Evolutionary conservation across 2,113 vertebrate genomes (phyloP), one percentile per base, ranked within the genome.

Genomic region (Xerus inauris): DNA sequence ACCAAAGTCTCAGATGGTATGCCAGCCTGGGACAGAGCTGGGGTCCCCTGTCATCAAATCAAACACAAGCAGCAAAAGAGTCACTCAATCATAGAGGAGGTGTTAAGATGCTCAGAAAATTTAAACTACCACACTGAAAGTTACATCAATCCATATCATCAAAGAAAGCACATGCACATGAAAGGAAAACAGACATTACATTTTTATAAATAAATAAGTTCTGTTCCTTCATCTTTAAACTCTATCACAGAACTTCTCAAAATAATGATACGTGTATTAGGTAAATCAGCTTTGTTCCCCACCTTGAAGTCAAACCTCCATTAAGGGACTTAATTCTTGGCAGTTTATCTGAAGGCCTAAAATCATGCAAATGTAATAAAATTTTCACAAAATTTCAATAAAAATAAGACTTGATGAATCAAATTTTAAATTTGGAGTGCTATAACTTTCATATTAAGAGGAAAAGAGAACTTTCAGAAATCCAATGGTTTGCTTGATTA

Each of bases 1-100:
- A 99, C 95, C 64, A 99, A 97, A 0, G 99, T 95, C 1, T 99
- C 99, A 14, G 99, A 98, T 5, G 99, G 99, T 73, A 99, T 99
- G 96, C 98, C 99, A 51, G 99, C 88, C 98, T 99, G 99, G 42
- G 99, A 96, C 95, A 99, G 97, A 85, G 99, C 99, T 1, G 99
- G 99, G 5, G 99, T 99, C 93, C 99, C 99, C 99, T 99, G 97
- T 35, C 97, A 96, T 40, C 42, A 96, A 90, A 97, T 0, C 32
- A 96, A 94, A 95, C 84, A 38, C n/a, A 97, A 57, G n/a, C 7
- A 85, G 13, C n/a, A 72, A 17, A 81, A 81, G 17, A 67, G 79
- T 96, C 77, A 94, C 24, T 10, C 1, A 28, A 51, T 54, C 5
- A 12, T 67, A 90, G 30, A 96, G 75, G 49, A 94, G 35, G 67